phyloP scores from a whole-genome alignment of 2,113 vertebrate genomes.

The Dasyurus viverrinus region DNA sequence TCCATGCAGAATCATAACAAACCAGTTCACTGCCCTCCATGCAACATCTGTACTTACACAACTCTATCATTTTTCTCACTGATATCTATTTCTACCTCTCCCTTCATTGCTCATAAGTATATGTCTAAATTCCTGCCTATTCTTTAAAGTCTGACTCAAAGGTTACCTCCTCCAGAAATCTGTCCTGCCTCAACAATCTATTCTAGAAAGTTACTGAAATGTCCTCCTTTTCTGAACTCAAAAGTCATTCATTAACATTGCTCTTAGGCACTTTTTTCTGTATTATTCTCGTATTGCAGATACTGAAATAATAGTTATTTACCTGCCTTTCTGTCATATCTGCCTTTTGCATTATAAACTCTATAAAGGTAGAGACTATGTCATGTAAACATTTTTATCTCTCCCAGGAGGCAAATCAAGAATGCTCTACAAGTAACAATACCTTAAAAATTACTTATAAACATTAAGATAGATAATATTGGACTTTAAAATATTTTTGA shows the following conservation, averaged over 20 bases:
- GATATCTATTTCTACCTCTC: not conserved
- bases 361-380: not conserved
- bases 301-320: not conserved
- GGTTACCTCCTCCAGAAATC: not conserved
- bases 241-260: not conserved
- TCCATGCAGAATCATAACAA: not conserved
- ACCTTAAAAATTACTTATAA: not conserved
- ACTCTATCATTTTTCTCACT: not conserved
- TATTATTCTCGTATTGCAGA: not conserved
- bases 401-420: not conserved
- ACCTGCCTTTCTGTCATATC: not conserved
- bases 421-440: not conserved
- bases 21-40: not conserved
- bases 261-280: not conserved
- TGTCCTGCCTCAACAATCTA: not conserved
- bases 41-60: not conserved
- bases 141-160: not conserved
- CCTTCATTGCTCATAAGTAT: not conserved
- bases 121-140: not conserved
- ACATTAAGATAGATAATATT: not conserved
- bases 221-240: not conserved
- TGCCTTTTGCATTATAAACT: not conserved
- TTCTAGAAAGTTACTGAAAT: not conserved
- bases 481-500: not conserved
- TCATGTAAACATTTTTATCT: not conserved